Evolutionary conservation across 1,140 invertebrate species (phyloP), one percentile per base, ranked within the genome.

Genomic region (Bemisia tabaci): DNA sequence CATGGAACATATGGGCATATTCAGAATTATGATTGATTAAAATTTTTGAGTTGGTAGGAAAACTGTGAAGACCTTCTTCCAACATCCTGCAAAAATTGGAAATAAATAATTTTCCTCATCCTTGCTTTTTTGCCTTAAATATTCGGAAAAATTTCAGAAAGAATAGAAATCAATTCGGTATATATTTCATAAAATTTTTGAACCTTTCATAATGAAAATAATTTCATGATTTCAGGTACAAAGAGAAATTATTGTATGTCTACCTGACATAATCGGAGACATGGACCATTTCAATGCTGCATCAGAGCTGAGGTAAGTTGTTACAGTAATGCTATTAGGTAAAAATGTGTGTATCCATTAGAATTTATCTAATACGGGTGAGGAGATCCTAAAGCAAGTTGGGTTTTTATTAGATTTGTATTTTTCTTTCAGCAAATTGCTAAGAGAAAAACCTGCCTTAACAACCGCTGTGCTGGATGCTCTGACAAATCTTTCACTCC

Each of bases 401-500:
- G n/a, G n/a, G n/a, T n/a, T n/a, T n/a, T n/a, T n/a, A n/a, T n/a
- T n/a, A n/a, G n/a, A n/a, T n/a, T n/a, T n/a, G n/a, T n/a, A n/a
- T 60, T 64, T 22, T 22, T 2, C 26, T 67, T 70, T 2, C 67
- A 71, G 70, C 39, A 71, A 71, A 39, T 65, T 71, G 5, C 39
- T 71, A 23, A 65, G 70, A 58, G 65, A 62, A 62, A 66, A 70
- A 22, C 68, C 68, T 39, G 62, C 66, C 12, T 61, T 71, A 27
- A 67, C 70, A 64, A 60, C 70, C n/a, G 60, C 65, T 59, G 63
- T 70, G 60, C 66, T 71, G 33, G 70, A 71, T 17, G 68, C 70
- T 26, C 62, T 71, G 39, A 67, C 65, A 27, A 70, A 70, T 23
- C 63, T 71, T 12, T 68, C 67, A n/a, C 64, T 71, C 25, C 68